These are phyloP conservation scores for Isoperla grammatica DNA, from an alignment of 2,888 invertebrate genomes.

Conservation along the genomic window DNA sequence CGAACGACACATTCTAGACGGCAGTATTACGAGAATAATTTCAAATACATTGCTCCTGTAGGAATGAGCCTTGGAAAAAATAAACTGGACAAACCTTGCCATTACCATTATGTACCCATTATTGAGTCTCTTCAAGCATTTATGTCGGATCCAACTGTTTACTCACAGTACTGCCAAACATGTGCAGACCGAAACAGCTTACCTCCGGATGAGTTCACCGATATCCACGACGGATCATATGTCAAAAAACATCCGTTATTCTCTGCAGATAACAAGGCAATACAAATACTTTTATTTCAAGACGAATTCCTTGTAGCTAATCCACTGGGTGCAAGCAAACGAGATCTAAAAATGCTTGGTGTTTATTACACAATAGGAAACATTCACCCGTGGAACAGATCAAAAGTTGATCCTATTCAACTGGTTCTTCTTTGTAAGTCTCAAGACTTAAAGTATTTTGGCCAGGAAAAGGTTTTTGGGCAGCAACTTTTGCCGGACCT, in stretches of 20 bases:
- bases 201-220: neutral
- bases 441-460: neutral
- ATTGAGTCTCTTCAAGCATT: neutral
- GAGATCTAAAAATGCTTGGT: constrained; percentile 6
- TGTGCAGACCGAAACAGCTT: neutral
- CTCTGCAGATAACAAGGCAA: neutral
- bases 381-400: neutral
- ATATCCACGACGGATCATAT: neutral
- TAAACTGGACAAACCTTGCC: neutral
- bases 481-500: neutral
- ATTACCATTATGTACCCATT: constrained; percentile 8
- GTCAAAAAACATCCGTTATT: constrained; percentile 7
- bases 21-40: neutral
- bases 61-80: neutral
- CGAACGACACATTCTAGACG: neutral
- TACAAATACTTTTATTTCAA: neutral
- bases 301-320: constrained; percentile 8
- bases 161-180: neutral
- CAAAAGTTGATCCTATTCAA: constrained; percentile 12
- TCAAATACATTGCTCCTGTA: neutral
- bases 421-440: constrained; percentile 13
- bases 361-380: constrained; percentile 5
- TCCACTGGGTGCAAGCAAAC: constrained; percentile 3
- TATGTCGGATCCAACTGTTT: constrained; percentile 1
- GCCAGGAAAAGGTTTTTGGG: neutral